Evolutionary conservation across 2,113 vertebrate species (phyloP), one percentile per base, ranked within the genome.

Genomic region (Trachemys scripta): DNA sequence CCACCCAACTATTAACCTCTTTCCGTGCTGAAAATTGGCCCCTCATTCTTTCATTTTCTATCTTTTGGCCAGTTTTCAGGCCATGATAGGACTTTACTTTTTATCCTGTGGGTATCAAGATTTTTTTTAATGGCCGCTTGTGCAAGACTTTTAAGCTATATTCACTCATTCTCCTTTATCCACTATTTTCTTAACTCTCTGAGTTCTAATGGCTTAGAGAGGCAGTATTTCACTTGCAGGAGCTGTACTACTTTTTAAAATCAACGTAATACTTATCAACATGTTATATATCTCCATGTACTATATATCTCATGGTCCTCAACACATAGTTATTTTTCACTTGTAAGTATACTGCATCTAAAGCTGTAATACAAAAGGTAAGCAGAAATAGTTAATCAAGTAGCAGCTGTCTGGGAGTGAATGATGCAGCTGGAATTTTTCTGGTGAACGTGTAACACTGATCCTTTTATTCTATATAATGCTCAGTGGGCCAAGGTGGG

Each of bases 281-380:
- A 92, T 97, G 78, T 49, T 95, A 92, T 95, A 82, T 95, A 81
- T 93, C 76, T 93, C 83, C 89, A 62, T 45, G 49, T 91, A 84
- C 87, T 92, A 53, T 97, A 62, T 92, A 25, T 56, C 85, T 90
- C 14, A 5, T 38, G 69, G 72, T 97, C 83, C 45, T 95, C 62
- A 80, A 47, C 9, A 17, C 90, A 42, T 57, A 93, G 89, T 57
- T 93, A 80, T 92, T 92, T 93, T 94, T 95, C 72, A 81, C 78
- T 96, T 94, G 78, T 81, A 83, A 91, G 35, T 90, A 14, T 91
- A 79, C 81, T 93, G 10, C 38, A 82, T 75, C 22, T 87, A 95
- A 82, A 65, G n/a, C 45, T 84, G 80, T 59, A 79, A 16, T 80
- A 62, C 90, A 89, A 79, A 89, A 22, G 9, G 4, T 72, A 94